These are phyloP conservation scores for Plumapathes pennacea DNA, from an alignment of 92 coral and sea anemone genomes.

Conservation along the genomic window DNA sequence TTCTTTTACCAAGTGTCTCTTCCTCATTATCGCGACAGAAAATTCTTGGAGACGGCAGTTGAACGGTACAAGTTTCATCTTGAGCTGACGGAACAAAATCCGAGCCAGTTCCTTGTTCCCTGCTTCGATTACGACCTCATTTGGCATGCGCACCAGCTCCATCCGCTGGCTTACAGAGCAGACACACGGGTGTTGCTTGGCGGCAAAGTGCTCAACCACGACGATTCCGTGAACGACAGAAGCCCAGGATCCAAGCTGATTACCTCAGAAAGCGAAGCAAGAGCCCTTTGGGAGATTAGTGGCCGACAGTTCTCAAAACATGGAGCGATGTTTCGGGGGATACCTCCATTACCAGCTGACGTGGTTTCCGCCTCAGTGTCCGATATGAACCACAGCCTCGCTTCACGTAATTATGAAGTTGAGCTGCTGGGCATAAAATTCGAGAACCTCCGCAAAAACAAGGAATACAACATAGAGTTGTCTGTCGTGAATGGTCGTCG, in stretches of 20 bases:
- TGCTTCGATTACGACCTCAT: slow-evolving; percentile 74
- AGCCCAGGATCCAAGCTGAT: slow-evolving; percentile 40
- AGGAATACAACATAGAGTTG: too few relatives aligned
- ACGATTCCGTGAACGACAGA: slow-evolving; percentile 50
- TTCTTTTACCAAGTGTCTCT: slow-evolving; percentile 68
- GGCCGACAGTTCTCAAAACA: slow-evolving; percentile 35
- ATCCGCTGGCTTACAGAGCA: slow-evolving; percentile 55
- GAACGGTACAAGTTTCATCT: slow-evolving; percentile 68
- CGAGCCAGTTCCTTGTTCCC: slow-evolving; percentile 54
- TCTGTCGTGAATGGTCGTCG: too few relatives aligned
- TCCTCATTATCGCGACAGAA: slow-evolving; percentile 62
- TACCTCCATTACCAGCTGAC: slow-evolving; percentile 32
- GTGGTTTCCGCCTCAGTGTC: too few relatives aligned
- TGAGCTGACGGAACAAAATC: slow-evolving; percentile 52
- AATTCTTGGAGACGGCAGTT: slow-evolving; percentile 53
- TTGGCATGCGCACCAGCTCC: slow-evolving; percentile 76
- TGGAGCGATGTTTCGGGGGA: slow-evolving; percentile 55
- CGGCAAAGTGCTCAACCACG: slow-evolving; percentile 37
- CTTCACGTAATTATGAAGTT: slow-evolving; percentile 2
- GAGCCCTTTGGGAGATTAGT: slow-evolving; percentile 22
- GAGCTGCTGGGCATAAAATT: slow-evolving; percentile 13
- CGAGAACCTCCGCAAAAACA: slow-evolving; percentile 1
- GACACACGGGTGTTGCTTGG: slow-evolving; percentile 45
- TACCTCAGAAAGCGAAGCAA: slow-evolving; percentile 32
- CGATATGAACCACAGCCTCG: too few relatives aligned